phyloP scores from a whole-genome alignment of 1,140 invertebrate species.

The Pseudomyrmex cubaensis region DNA sequence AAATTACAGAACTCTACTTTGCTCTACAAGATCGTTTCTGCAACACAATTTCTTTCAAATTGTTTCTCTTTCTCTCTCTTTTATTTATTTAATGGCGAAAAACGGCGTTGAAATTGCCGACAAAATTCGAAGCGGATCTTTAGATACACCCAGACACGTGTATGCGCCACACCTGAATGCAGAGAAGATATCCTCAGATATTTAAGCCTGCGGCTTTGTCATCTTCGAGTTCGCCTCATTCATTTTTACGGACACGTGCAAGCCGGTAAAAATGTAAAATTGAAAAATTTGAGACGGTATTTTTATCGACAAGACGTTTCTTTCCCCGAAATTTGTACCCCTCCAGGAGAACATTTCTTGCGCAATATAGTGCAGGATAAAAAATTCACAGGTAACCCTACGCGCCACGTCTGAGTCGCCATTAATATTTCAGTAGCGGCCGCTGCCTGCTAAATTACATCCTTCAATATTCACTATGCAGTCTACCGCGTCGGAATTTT shows the following conservation, averaged over 20 bases:
- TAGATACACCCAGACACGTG: background rate
- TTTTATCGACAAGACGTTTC: background rate
- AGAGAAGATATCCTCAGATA: slow-evolving; percentile 8
- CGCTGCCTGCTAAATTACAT: slow-evolving; percentile 28
- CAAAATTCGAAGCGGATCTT: background rate
- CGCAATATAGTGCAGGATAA: background rate
- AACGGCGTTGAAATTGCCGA: no score
- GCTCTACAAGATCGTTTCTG: background rate
- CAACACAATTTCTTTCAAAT: background rate
- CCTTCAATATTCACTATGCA: slow-evolving; percentile 37
- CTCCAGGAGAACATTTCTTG: background rate
- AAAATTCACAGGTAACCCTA: slow-evolving; percentile 30
- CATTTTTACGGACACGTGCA: background rate
- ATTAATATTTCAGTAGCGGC: slow-evolving; percentile 34
- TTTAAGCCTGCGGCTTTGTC: slow-evolving; percentile 19
- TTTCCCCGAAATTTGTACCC: background rate
- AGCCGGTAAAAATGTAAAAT: no score
- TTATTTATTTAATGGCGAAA: background rate
- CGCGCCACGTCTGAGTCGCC: slow-evolving; percentile 5
- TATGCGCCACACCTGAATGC: background rate
- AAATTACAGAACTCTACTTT: background rate
- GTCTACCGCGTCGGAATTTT: background rate
- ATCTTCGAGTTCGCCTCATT: slow-evolving; percentile 2
- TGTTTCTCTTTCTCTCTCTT: background rate
- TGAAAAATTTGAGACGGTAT: background rate